These are phyloP conservation scores for Tortrix viridana DNA, from an alignment of 2,888 invertebrate genomes.

Conservation along the genomic window DNA sequence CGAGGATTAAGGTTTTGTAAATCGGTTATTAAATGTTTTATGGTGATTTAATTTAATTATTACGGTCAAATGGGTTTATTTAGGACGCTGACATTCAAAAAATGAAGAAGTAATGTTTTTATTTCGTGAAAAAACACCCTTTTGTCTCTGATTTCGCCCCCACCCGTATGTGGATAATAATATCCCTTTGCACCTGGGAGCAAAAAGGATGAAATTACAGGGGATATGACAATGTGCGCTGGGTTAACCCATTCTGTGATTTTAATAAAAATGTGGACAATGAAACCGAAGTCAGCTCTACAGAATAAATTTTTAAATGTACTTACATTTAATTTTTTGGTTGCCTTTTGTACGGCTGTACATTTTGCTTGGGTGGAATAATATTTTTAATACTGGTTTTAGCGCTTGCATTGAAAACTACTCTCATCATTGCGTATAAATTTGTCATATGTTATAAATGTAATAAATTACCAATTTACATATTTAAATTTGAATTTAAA, in stretches of 20 bases:
- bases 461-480: too few species aligned
- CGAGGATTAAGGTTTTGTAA: constrained; percentile 40
- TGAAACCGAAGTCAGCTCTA: constrained; percentile 5
- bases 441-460: too few species aligned
- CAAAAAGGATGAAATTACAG: constrained; percentile 24
- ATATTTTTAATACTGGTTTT: not conserved
- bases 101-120: constrained; percentile 6
- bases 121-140: constrained; percentile 7
- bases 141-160: constrained; percentile 11
- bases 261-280: constrained; percentile 33
- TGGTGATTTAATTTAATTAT: constrained; percentile 29
- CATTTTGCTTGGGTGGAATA: not conserved
- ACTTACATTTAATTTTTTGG: constrained; percentile 22
- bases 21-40: constrained; percentile 38
- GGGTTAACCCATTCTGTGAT: constrained; percentile 8
- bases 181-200: constrained; percentile 20
- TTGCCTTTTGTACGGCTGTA: not conserved
- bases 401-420: not conserved
- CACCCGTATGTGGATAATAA: constrained; percentile 18
- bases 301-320: constrained; percentile 19
- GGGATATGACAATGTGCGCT: constrained; percentile 12
- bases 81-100: constrained; percentile 15
- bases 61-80: constrained; percentile 25
- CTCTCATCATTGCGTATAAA: too few species aligned
- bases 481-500: too few species aligned